phyloP scores from a whole-genome alignment of 2,888 invertebrate genomes.

The Polia nebulosa region DNA sequence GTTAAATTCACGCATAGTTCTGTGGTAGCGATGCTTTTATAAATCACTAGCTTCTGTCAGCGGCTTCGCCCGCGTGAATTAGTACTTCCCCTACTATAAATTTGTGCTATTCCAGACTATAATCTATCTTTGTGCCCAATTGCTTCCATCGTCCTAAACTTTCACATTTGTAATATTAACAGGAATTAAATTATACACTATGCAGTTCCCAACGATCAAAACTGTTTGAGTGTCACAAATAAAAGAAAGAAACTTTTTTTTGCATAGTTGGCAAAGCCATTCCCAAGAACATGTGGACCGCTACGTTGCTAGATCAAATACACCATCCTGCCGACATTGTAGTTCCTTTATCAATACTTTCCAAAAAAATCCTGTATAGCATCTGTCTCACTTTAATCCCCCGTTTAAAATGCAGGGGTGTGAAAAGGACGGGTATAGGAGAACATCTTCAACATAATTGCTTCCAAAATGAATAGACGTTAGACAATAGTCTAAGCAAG shows the following conservation, averaged over 20 bases:
- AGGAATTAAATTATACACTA: not conserved
- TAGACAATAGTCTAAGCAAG: constrained; percentile 80
- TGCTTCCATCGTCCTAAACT: not conserved
- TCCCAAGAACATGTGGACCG: constrained; percentile 90
- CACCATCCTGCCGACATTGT: constrained; percentile 90
- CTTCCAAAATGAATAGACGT: constrained; percentile 85
- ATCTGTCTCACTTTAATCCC: constrained; percentile 77
- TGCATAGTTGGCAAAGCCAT: constrained; percentile 88
- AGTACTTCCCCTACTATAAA: no score
- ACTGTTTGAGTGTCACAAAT: constrained; percentile 66
- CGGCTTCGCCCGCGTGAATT: not conserved
- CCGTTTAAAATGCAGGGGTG: constrained; percentile 54
- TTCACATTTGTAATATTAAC: not conserved
- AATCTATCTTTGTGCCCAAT: not conserved
- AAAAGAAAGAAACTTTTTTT: constrained; percentile 84
- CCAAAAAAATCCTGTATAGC: constrained; percentile 78
- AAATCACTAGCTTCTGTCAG: not conserved
- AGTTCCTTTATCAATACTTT: constrained; percentile 87
- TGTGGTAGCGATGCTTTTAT: not conserved
- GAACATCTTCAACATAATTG: constrained; percentile 83
- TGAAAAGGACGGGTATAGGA: constrained; percentile 73
- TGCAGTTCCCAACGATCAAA: constrained; percentile 75
- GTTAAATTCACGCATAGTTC: constrained; percentile 20
- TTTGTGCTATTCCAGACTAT: not conserved
- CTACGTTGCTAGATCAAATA: constrained; percentile 90